A percentile compares a stretch with the other conserved stretches of the same genome.
phyloP scores from a whole-genome alignment of 1,140 invertebrate species.

The Pseudobourletiella spinata region DNA sequence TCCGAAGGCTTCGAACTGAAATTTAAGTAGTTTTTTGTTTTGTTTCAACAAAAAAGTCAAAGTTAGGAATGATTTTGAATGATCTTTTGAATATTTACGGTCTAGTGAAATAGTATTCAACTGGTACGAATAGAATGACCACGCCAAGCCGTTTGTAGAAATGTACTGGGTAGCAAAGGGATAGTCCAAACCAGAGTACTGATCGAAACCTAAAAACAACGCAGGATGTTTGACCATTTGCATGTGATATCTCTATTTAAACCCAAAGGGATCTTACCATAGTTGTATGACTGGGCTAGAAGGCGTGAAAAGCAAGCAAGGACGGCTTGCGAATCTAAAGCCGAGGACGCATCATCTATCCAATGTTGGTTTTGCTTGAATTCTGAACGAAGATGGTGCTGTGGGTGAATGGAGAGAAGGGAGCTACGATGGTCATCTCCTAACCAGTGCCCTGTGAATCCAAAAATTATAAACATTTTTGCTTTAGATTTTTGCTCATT shows the following conservation, averaged over 20 bases:
- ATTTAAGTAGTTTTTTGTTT: too few relatives aligned
- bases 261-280: slow-evolving; percentile 47
- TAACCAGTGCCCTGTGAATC: slow-evolving; percentile 64
- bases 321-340: slow-evolving; percentile 60
- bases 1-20: slow-evolving; percentile 42
- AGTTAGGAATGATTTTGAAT: slow-evolving; percentile 1
- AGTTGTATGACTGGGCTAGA: slow-evolving; percentile 66
- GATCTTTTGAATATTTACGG: neutral
- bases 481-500: slow-evolving; percentile 27
- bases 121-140: slow-evolving; percentile 79
- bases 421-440: slow-evolving; percentile 66
- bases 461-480: too few relatives aligned
- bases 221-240: too few relatives aligned
- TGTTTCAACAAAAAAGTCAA: slow-evolving; percentile 13
- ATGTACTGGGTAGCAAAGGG: slow-evolving; percentile 75
- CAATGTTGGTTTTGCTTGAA: slow-evolving; percentile 32
- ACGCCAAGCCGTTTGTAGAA: slow-evolving; percentile 70
- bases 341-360: slow-evolving; percentile 49
- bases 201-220: slow-evolving; percentile 61
- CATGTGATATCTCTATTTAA: slow-evolving; percentile 9
- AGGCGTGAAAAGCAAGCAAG: slow-evolving; percentile 69
- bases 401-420: slow-evolving; percentile 58
- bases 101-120: slow-evolving; percentile 61
- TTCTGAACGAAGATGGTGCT: slow-evolving; percentile 45
- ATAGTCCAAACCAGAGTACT: slow-evolving; percentile 76